Percentiles rank a stretch among this genome's conserved stretches.
Evolutionary conservation across 2,888 invertebrate species (phyloP).

Genomic region (Vannuccia rotundouncinata): DNA sequence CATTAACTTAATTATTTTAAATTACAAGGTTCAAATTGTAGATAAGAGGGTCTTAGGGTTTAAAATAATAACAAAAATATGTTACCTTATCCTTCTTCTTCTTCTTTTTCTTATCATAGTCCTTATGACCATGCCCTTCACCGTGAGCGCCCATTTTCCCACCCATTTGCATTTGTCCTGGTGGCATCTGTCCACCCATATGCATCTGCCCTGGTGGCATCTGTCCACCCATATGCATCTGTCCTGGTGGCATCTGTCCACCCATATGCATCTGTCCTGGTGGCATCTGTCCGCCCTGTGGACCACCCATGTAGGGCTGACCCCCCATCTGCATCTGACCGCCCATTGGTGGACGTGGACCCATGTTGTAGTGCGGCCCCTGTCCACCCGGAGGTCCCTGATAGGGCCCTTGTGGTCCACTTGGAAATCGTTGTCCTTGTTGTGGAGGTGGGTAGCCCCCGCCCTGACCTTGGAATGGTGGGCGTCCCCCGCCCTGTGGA

Average conservation of each 20-base stretch:
- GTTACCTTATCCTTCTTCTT: too few relatives aligned
- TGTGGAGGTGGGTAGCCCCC: not conserved
- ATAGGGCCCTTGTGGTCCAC: not conserved
- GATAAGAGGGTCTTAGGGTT: too few relatives aligned
- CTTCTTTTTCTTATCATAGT: too few relatives aligned
- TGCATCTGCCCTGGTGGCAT: not conserved
- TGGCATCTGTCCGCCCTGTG: not conserved
- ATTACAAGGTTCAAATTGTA: too few relatives aligned
- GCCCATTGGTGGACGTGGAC: not conserved
- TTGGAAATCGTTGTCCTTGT: too few relatives aligned
- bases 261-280: too few relatives aligned
- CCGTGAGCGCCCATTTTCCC: not conserved
- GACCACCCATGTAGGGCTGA: not conserved
- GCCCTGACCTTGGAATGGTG: too few relatives aligned
- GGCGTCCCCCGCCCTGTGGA: not conserved
- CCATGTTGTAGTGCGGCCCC: not conserved
- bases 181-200: not conserved
- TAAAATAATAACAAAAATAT: too few relatives aligned
- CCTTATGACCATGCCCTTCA: too few relatives aligned
- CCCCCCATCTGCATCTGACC: not conserved
- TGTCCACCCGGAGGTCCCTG: not conserved
- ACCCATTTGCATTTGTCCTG: not conserved
- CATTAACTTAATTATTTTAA: too few relatives aligned
- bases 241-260: not conserved
- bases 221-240: not conserved